Percentiles rank a stretch among this genome's conserved stretches.
Conservation (phyloP, 2,888 invertebrate species). For the Eilema depressum region DNA sequence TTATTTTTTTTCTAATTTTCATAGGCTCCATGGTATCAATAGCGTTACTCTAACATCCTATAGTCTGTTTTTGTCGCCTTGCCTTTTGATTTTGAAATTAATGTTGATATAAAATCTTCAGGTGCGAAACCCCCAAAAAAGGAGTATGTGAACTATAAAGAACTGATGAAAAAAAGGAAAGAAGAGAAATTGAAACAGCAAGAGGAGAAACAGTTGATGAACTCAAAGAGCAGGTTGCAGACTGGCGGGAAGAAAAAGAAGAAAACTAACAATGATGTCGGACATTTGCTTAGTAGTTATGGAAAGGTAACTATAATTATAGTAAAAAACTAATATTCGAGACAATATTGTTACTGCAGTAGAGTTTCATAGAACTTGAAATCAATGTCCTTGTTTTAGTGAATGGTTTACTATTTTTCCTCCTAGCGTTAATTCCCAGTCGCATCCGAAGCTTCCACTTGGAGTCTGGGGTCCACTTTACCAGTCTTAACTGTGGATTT, state of each 20-base stretch:
- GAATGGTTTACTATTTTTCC: too few relatives aligned
- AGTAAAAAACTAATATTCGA: neutral
- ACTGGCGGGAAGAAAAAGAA: slow-evolving; percentile 84
- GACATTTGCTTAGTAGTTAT: slow-evolving; percentile 78
- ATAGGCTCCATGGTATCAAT: neutral
- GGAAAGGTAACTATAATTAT: slow-evolving; percentile 74
- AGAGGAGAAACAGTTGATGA: slow-evolving; percentile 86
- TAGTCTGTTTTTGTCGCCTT: neutral
- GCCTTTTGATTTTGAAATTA: neutral
- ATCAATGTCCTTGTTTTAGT: too few relatives aligned
- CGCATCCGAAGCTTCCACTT: too few relatives aligned
- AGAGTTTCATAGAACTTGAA: too few relatives aligned
- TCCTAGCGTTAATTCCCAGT: too few relatives aligned
- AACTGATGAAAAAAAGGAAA: slow-evolving; percentile 88
- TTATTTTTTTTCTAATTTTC: neutral
- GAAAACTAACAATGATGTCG: slow-evolving; percentile 80
- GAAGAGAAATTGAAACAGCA: slow-evolving; percentile 82
- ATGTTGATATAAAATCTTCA: slow-evolving; percentile 55
- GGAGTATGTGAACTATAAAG: slow-evolving; percentile 91
- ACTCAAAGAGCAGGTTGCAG: slow-evolving; percentile 86
- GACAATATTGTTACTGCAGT: too few relatives aligned
- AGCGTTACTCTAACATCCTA: neutral
- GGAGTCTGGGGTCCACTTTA: too few relatives aligned
- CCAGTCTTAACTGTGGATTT: too few relatives aligned
- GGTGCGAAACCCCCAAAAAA: slow-evolving; percentile 93